Conservation (phyloP, 2,888 invertebrate species). For the Eristalis intricaria region DNA sequence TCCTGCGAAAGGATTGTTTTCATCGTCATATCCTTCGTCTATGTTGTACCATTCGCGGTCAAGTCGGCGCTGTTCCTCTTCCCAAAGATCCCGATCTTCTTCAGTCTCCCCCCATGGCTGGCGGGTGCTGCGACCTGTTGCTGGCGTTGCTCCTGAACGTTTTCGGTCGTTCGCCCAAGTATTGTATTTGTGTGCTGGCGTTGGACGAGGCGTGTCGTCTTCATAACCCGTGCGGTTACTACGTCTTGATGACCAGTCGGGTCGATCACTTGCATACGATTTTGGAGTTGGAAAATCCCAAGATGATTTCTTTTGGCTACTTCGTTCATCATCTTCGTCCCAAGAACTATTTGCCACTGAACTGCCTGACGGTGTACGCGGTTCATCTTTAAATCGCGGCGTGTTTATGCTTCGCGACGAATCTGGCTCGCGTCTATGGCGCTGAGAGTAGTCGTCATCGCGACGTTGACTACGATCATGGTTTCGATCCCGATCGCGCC, state of each 20-base stretch:
- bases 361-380: conserved; percentile 89
- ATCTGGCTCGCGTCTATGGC: conserved; percentile 74
- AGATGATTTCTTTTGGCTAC: conserved; percentile 86
- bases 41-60: conserved; percentile 99
- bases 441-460: conserved; percentile 73
- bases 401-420: conserved; percentile 81
- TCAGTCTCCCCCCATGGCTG: conserved; percentile 84
- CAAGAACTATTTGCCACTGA: conserved; percentile 83
- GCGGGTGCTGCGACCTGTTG: conserved; percentile 79
- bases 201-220: conserved; percentile 90
- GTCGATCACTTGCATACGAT: conserved; percentile 80
- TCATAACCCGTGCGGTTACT: conserved; percentile 78
- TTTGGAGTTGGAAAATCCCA: conserved; percentile 97
- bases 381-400: conserved; percentile 90
- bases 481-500: conserved; percentile 75
- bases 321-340: conserved; percentile 86
- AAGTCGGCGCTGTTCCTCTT: conserved; percentile 93
- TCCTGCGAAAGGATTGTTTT: conserved; percentile 95
- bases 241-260: conserved; percentile 78
- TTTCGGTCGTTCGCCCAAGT: conserved; percentile 88
- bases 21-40: conserved; percentile 96
- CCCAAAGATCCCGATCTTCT: conserved; percentile 91
- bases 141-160: conserved; percentile 86
- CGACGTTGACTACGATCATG: conserved; percentile 73
- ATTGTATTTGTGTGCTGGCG: conserved; percentile 92